These are phyloP conservation scores for Pyrrhopygopsis socrates DNA, from an alignment of 2,888 invertebrate species.

Conservation along the genomic window DNA sequence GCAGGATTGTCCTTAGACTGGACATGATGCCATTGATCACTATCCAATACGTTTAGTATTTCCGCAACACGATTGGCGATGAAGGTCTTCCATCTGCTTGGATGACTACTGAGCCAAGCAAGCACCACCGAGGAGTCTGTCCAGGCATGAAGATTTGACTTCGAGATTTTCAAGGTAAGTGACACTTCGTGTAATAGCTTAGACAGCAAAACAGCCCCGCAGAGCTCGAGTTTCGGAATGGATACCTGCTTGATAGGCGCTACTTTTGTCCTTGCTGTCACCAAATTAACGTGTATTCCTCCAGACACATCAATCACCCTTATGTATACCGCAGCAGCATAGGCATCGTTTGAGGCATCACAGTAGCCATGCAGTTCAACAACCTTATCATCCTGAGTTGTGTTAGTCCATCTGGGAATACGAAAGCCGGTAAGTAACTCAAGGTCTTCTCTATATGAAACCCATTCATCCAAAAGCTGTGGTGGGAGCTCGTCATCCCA, in stretches of 20 bases:
- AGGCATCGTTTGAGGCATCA: constrained; percentile 43
- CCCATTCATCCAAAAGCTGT: constrained; percentile 74
- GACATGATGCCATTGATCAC: constrained; percentile 66
- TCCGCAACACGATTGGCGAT: constrained; percentile 57
- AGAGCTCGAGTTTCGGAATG: constrained; percentile 58
- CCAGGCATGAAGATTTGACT: constrained; percentile 46
- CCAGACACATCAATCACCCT: constrained; percentile 27
- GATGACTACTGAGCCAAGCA: constrained; percentile 60
- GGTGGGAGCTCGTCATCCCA: constrained; percentile 85
- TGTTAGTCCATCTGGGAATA: constrained; percentile 67
- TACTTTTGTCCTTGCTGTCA: constrained; percentile 49
- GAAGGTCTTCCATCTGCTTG: constrained; percentile 59
- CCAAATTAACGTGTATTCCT: constrained; percentile 30
- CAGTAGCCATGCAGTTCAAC: constrained; percentile 53
- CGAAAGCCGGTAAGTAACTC: constrained; percentile 33
- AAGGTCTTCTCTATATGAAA: constrained; percentile 58
- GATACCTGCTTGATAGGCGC: constrained; percentile 50
- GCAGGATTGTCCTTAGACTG: constrained; percentile 64
- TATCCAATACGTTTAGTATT: constrained; percentile 51
- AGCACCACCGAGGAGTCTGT: constrained; percentile 65
- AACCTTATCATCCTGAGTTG: constrained; percentile 13
- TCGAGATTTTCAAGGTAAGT: constrained; percentile 12
- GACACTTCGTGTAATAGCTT: constrained; percentile 51
- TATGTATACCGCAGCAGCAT: constrained; percentile 62
- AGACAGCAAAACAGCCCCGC: constrained; percentile 45